Evolutionary conservation across 2,113 vertebrate species (phyloP).

Genomic region (Lonchura striata): DNA sequence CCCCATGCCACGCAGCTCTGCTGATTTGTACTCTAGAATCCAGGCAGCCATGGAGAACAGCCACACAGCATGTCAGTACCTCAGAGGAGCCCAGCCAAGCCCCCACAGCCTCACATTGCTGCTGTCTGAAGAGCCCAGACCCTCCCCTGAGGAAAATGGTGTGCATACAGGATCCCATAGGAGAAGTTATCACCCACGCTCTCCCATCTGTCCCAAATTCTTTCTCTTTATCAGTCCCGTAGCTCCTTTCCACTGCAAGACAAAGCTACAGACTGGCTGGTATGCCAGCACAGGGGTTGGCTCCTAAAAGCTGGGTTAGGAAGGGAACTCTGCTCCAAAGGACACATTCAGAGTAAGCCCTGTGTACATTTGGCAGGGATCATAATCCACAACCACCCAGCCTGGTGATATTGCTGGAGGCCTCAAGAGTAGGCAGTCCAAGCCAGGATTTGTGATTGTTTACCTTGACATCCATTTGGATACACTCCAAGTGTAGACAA

Average conservation of each 20-base stretch:
- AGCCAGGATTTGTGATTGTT: constrained; percentile 41
- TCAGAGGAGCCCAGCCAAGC: neutral
- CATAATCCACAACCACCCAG: neutral
- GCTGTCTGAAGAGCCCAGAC: neutral
- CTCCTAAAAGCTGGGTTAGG: neutral
- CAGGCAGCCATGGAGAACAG: neutral
- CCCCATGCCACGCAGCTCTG: rapidly evolving
- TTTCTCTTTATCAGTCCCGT: neutral
- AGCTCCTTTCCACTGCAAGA: neutral
- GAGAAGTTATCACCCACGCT: neutral
- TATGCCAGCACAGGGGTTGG: neutral
- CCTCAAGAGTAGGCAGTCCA: neutral
- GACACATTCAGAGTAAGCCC: neutral
- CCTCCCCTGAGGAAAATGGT: neutral
- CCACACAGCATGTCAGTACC: neutral
- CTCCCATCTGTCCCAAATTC: neutral
- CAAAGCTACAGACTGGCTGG: neutral
- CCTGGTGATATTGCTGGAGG: neutral
- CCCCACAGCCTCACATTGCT: rapidly evolving
- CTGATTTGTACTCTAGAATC: neutral
- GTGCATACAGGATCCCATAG: neutral
- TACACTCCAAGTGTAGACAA: constrained; percentile 47
- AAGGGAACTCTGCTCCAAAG: neutral
- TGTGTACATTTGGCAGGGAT: neutral
- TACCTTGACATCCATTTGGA: constrained; percentile 59